These are phyloP conservation scores for Pangasianodon gigas DNA, from an alignment of 2,113 vertebrate species.

Conservation along the genomic window DNA sequence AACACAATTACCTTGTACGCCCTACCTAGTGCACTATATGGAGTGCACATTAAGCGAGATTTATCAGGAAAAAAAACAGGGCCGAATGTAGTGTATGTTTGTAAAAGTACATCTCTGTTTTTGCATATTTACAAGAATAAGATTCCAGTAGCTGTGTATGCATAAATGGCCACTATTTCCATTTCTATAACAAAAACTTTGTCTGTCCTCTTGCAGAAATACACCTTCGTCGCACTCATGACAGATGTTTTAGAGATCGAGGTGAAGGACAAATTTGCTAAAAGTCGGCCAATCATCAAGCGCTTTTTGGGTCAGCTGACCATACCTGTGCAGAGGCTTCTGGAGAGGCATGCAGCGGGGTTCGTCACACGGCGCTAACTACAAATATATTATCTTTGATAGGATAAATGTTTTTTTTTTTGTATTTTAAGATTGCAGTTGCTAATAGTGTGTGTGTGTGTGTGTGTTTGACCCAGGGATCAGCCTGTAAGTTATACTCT, in stretches of 20 bases:
- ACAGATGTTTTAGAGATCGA: constrained; percentile 95
- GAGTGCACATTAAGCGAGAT: not conserved
- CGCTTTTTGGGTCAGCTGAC: constrained; percentile 94
- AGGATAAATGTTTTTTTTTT: not conserved
- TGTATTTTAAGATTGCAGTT: not conserved
- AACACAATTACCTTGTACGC: not conserved
- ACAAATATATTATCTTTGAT: not conserved
- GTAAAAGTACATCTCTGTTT: no score
- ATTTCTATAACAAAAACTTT: not conserved
- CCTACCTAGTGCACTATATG: not conserved
- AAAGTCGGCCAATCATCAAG: constrained; percentile 97
- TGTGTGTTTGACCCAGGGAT: constrained; percentile 74
- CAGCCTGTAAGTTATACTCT: constrained; percentile 89
- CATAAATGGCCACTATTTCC: not conserved
- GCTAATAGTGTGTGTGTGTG: constrained; percentile 1
- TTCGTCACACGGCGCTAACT: constrained; percentile 62
- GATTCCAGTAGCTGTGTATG: not conserved
- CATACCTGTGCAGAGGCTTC: constrained; percentile 88
- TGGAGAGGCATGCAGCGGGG: constrained; percentile 89
- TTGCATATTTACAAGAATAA: no score
- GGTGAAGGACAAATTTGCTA: constrained; percentile 98
- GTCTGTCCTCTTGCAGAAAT: constrained; percentile 79
- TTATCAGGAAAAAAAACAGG: not conserved
- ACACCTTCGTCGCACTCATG: constrained; percentile 94
- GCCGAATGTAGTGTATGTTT: no score